These are phyloP conservation scores for Copidosoma floridanum DNA, from an alignment of 1,140 invertebrate species.

Conservation along the genomic window DNA sequence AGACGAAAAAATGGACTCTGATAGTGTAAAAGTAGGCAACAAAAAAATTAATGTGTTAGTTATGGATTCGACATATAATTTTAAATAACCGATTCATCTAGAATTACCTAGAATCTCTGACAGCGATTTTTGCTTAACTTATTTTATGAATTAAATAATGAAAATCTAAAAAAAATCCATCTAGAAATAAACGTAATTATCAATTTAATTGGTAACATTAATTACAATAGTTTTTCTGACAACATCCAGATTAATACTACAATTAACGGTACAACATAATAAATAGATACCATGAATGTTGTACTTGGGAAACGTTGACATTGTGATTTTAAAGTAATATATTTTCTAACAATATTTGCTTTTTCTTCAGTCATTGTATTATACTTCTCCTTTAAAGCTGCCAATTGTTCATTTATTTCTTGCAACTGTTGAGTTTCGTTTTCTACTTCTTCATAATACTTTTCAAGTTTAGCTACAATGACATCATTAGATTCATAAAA, in stretches of 20 bases:
- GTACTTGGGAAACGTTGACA: constrained; percentile 49
- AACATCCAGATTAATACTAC: constrained; percentile 50
- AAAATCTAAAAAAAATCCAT: no score
- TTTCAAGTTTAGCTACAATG: constrained; percentile 38
- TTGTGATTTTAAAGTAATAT: constrained; percentile 44
- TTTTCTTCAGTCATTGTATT: constrained; percentile 54
- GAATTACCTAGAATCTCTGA: no score
- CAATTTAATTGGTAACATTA: no score
- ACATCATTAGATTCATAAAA: constrained; percentile 37
- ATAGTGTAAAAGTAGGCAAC: no score
- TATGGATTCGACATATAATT: no score
- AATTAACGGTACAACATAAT: constrained; percentile 48
- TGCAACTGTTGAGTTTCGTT: constrained; percentile 50
- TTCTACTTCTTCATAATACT: constrained; percentile 43
- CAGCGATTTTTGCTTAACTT: no score
- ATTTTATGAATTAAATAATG: no score
- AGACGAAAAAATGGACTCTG: no score
- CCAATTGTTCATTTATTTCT: constrained; percentile 56
- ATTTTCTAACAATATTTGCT: constrained; percentile 49
- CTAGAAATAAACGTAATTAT: no score
- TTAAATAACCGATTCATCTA: no score
- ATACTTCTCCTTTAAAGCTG: constrained; percentile 57
- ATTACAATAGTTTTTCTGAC: constrained; percentile 52
- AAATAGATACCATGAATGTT: constrained; percentile 50
- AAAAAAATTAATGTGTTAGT: no score